Conservation (phyloP, 2,797 vertebrate species). For the Lateolabrax maculatus region DNA sequence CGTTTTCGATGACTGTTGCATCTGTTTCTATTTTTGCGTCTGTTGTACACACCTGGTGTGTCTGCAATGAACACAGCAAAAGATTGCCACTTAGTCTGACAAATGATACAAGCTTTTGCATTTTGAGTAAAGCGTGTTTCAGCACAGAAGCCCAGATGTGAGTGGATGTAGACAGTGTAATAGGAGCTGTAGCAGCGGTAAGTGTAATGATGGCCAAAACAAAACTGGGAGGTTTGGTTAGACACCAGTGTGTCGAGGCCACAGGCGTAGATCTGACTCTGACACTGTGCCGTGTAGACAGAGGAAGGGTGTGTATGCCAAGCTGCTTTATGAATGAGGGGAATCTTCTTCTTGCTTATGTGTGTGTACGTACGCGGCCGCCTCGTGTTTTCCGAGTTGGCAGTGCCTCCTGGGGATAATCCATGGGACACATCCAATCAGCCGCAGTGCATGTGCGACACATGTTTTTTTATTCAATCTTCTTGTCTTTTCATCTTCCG, state of each 20-base stretch:
- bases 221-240: constrained; percentile 66
- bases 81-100: constrained; percentile 64
- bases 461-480: constrained; percentile 91
- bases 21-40: constrained; percentile 74
- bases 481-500: constrained; percentile 96
- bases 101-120: constrained; percentile 59
- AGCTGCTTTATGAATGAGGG: constrained; percentile 67
- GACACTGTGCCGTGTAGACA: constrained; percentile 48
- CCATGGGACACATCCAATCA: constrained; percentile 90
- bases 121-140: constrained; percentile 49
- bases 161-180: constrained; percentile 52
- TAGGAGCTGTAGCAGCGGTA: constrained; percentile 49
- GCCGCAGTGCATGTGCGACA: constrained; percentile 89
- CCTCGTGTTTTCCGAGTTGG: constrained; percentile 66
- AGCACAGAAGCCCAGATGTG: constrained; percentile 60
- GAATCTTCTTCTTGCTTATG: constrained; percentile 44
- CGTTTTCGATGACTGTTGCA: constrained; percentile 75
- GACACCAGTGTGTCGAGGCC: constrained; percentile 58
- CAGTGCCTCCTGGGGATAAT: constrained; percentile 73
- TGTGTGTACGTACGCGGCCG: constrained; percentile 31
- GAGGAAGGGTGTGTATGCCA: constrained; percentile 49
- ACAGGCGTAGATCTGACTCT: constrained; percentile 68
- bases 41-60: constrained; percentile 75
- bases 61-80: constrained; percentile 70
- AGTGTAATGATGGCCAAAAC: constrained; percentile 65